Evolutionary conservation across 2,113 vertebrate genomes (phyloP).

Genomic region (Phalacrocorax aristotelis): DNA sequence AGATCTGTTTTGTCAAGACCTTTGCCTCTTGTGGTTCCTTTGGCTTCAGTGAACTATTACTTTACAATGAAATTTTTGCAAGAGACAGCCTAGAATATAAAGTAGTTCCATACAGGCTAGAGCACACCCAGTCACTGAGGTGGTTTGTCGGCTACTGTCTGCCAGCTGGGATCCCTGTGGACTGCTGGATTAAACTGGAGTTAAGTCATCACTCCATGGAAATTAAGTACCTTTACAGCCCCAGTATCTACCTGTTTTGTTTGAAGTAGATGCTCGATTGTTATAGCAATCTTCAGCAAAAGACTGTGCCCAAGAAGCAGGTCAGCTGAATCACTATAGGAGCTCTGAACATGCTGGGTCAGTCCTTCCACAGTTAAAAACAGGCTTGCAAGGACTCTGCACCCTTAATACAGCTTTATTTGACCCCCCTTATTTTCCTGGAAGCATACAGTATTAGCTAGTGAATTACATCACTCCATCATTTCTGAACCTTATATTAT

Average conservation of each 20-base stretch:
- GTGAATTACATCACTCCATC: background rate
- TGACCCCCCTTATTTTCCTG: background rate
- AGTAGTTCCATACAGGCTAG: background rate
- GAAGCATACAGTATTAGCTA: background rate
- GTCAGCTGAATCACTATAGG: background rate
- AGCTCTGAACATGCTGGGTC: background rate
- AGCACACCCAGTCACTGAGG: background rate
- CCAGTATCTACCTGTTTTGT: background rate
- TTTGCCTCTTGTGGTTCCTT: background rate
- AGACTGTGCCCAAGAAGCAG: background rate
- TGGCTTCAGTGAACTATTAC: background rate
- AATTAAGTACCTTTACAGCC: background rate
- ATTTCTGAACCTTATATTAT: background rate
- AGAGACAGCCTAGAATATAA: background rate
- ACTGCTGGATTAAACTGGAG: background rate
- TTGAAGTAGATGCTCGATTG: background rate
- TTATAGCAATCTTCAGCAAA: background rate
- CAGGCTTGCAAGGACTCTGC: background rate
- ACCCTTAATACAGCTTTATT: background rate
- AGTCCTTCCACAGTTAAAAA: background rate
- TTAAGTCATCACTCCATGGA: background rate
- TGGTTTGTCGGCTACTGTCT: background rate
- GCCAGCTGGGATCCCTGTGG: background rate
- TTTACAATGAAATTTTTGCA: background rate
- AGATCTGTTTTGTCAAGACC: background rate